Evolutionary conservation across 2,888 invertebrate genomes (phyloP).

Genomic region (Venusia cambrica): DNA sequence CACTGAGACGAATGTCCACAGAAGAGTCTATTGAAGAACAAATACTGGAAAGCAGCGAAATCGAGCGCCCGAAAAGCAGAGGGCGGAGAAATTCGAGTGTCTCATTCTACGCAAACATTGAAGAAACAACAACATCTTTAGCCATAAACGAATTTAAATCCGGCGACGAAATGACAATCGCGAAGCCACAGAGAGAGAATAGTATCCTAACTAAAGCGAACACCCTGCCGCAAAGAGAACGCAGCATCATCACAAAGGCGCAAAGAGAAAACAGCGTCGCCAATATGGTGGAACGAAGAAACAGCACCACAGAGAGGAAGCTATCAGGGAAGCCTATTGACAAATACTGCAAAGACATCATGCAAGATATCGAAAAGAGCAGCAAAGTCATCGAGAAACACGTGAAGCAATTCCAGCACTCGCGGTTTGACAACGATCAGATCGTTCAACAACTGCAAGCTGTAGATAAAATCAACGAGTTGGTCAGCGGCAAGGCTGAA

Average conservation of each 20-base stretch:
- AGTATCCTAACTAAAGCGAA: constrained; percentile 27
- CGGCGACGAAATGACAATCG: constrained; percentile 36
- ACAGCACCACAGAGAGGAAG: constrained; percentile 46
- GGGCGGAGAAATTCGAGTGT: constrained; percentile 59
- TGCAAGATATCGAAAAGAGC: constrained; percentile 69
- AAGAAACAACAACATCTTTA: constrained; percentile 43
- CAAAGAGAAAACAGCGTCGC: constrained; percentile 29
- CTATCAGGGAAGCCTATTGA: constrained; percentile 56
- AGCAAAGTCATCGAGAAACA: constrained; percentile 74
- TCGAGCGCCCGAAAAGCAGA: constrained; percentile 56
- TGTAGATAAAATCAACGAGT: constrained; percentile 74
- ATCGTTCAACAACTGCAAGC: constrained; percentile 72
- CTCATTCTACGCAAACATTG: constrained; percentile 50
- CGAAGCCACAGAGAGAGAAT: constrained; percentile 37
- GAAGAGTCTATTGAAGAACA: constrained; percentile 67
- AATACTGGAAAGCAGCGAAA: constrained; percentile 39
- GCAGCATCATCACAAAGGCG: constrained; percentile 15
- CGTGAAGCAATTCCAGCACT: constrained; percentile 66
- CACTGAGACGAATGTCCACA: constrained; percentile 52
- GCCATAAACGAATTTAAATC: constrained; percentile 40
- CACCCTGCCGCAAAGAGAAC: constrained; percentile 40
- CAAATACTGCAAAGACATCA: constrained; percentile 68
- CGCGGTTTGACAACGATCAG: constrained; percentile 70
- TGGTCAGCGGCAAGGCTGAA: constrained; percentile 56
- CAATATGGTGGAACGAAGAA: constrained; percentile 31